Evolutionary conservation across 2,888 invertebrate species (phyloP).

Genomic region (Embidobia sp.): DNA sequence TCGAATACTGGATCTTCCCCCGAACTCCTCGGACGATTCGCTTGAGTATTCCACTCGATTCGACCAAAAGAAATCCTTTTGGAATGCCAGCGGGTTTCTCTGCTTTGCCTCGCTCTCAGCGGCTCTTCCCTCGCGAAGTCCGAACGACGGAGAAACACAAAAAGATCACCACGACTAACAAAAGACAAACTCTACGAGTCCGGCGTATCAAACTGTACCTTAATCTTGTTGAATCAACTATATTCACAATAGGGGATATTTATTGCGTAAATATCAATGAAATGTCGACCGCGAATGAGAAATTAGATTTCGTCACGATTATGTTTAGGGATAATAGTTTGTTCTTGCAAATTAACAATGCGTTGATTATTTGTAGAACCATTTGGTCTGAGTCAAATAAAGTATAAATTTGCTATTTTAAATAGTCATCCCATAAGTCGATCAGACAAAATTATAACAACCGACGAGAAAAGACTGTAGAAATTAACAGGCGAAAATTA

Average conservation of each 20-base stretch:
- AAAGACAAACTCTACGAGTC: constrained; percentile 50
- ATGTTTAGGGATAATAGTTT: too few species aligned
- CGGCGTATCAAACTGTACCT: constrained; percentile 47
- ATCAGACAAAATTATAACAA: too few species aligned
- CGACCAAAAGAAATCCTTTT: constrained; percentile 64
- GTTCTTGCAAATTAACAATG: too few species aligned
- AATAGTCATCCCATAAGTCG: too few species aligned
- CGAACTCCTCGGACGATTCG: constrained; percentile 53
- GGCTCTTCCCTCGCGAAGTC: constrained; percentile 67
- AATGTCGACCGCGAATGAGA: background rate
- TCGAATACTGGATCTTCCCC: constrained; percentile 65
- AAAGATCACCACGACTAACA: constrained; percentile 61
- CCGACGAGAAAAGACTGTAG: too few species aligned
- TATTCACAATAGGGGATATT: constrained; percentile 23
- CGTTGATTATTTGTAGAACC: too few species aligned
- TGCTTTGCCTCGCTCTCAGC: constrained; percentile 50
- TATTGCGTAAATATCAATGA: constrained; percentile 25
- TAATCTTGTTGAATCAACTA: constrained; percentile 44
- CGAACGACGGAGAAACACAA: constrained; percentile 63
- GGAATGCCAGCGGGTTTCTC: constrained; percentile 65
- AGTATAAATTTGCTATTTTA: too few species aligned
- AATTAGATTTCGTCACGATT: too few species aligned
- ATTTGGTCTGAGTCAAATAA: too few species aligned
- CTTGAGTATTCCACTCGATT: constrained; percentile 60
- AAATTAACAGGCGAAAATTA: too few species aligned